phyloP scores from a whole-genome alignment of 2,888 invertebrate species.

The Nymphalis urticae region DNA sequence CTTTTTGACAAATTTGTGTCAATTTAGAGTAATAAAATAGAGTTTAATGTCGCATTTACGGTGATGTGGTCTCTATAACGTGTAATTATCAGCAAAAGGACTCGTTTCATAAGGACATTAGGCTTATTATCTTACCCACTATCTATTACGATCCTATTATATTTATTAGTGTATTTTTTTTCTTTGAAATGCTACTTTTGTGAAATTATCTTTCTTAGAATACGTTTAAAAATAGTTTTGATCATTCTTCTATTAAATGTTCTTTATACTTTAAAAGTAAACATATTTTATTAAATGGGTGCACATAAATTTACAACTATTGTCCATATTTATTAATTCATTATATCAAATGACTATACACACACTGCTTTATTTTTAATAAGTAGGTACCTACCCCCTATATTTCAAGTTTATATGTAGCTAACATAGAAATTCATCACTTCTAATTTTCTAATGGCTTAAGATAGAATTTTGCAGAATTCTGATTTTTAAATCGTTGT shows the following conservation, averaged over 20 bases:
- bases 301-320: too few species aligned
- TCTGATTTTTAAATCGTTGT: too few species aligned
- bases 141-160: slow-evolving; percentile 32
- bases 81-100: slow-evolving; percentile 66
- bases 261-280: too few species aligned
- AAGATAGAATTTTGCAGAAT: too few species aligned
- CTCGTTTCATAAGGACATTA: slow-evolving; percentile 40
- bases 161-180: slow-evolving; percentile 21
- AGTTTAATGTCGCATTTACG: slow-evolving; percentile 79
- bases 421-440: too few species aligned
- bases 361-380: too few species aligned
- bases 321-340: too few species aligned
- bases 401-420: too few species aligned
- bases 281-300: too few species aligned
- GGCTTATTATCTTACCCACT: slow-evolving; percentile 33
- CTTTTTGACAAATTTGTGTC: slow-evolving; percentile 77
- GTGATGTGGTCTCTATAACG: slow-evolving; percentile 67
- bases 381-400: too few species aligned
- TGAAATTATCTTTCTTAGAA: not conserved
- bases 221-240: not conserved
- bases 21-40: slow-evolving; percentile 79
- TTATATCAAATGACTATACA: too few species aligned
- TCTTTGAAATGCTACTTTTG: not conserved
- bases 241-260: not conserved
- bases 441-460: too few species aligned